phyloP scores from a whole-genome alignment of 2,888 invertebrate species.

The Drosophila barbarae region DNA sequence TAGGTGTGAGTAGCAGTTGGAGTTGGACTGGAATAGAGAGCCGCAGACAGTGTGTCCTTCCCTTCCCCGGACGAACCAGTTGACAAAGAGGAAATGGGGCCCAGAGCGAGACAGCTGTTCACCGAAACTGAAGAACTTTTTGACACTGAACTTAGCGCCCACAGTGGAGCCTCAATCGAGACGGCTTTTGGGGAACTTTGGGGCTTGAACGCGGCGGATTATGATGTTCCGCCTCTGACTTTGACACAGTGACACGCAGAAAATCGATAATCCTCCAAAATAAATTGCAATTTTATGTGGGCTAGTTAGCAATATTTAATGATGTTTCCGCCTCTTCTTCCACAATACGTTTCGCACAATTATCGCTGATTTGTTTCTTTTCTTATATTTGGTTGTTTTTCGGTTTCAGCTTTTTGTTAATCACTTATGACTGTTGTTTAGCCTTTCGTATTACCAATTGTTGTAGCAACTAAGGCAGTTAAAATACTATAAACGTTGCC shows the following conservation, averaged over 20 bases:
- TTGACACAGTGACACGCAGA: slow-evolving; percentile 64
- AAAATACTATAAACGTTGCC: slow-evolving; percentile 57
- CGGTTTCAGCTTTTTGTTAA: slow-evolving; percentile 12
- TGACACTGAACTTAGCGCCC: slow-evolving; percentile 65
- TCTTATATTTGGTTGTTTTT: background rate
- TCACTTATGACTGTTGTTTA: slow-evolving; percentile 25
- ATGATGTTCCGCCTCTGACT: slow-evolving; percentile 50
- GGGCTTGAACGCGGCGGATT: slow-evolving; percentile 19
- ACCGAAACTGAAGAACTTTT: slow-evolving; percentile 48
- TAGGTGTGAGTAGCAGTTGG: slow-evolving; percentile 24
- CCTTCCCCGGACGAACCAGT: slow-evolving; percentile 38
- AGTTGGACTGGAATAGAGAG: slow-evolving; percentile 3
- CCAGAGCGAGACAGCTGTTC: slow-evolving; percentile 59
- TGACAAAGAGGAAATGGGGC: slow-evolving; percentile 48
- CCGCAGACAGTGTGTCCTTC: slow-evolving; percentile 6
- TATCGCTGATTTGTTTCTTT: slow-evolving; percentile 17
- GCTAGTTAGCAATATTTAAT: slow-evolving; percentile 35
- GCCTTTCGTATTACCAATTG: slow-evolving; percentile 60
- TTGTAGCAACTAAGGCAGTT: slow-evolving; percentile 53
- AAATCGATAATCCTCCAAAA: slow-evolving; percentile 55
- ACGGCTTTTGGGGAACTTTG: slow-evolving; percentile 27
- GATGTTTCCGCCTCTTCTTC: slow-evolving; percentile 35
- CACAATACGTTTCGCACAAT: slow-evolving; percentile 44
- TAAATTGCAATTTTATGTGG: slow-evolving; percentile 55
- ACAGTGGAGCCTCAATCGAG: slow-evolving; percentile 38